Evolutionary conservation across 2,113 vertebrate species (phyloP).

Genomic region (Semnornis frantzii): DNA sequence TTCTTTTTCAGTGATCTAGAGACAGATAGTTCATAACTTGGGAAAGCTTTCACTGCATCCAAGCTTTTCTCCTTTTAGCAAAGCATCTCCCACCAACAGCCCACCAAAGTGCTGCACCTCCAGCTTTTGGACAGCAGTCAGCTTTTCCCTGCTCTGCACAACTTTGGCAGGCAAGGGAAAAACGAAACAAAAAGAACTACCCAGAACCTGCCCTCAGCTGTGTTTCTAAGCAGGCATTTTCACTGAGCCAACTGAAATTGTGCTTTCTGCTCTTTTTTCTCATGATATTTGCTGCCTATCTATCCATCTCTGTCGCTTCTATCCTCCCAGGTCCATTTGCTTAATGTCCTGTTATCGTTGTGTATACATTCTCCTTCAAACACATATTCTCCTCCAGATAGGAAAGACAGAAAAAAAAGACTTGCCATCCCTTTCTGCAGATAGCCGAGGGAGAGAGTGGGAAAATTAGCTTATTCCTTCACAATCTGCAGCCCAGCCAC

Average conservation of each 20-base stretch:
- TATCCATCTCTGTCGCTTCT: neutral
- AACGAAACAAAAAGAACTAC: neutral
- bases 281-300: neutral
- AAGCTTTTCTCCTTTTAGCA: neutral
- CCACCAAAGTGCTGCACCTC: neutral
- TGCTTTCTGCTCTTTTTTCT: neutral
- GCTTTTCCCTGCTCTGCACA: neutral
- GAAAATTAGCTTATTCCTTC: neutral
- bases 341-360: neutral
- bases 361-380: neutral
- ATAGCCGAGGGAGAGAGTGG: neutral
- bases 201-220: neutral
- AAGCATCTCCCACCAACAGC: neutral
- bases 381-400: neutral
- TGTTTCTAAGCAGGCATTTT: neutral
- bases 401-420: neutral
- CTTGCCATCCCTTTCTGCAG: neutral
- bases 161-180: neutral
- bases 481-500: neutral
- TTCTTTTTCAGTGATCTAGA: too few relatives aligned
- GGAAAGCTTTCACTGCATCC: fast-evolving
- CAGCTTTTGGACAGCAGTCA: neutral
- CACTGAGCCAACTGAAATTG: neutral
- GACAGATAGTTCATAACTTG: too few relatives aligned
- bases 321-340: neutral